Base-by-base conservation (phyloP, 2,797 vertebrate genomes). In the Falco biarmicus region DNA sequence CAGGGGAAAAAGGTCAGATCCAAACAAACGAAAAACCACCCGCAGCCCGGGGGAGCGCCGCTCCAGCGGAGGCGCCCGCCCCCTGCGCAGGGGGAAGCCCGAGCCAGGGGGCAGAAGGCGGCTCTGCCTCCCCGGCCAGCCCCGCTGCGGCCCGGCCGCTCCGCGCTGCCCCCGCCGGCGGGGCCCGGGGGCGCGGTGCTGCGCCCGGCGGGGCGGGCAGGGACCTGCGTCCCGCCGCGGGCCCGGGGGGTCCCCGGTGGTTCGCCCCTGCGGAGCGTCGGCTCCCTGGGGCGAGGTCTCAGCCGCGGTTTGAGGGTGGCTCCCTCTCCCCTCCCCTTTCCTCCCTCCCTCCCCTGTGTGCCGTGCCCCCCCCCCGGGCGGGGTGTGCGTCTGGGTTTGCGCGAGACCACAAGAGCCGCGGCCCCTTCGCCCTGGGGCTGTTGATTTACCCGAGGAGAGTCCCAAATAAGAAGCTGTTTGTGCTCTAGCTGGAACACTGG, bases 381-480 rank as follows among this genome's bases (percentile, higher is more conserved):
- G 60, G 43, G 21, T n/a, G 47, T 17, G 63, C 8, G 45, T 87
- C 92, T 83, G 63, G 68, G 32, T 78, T 91, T 65, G 39, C 65
- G 28, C 37, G 47, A 84, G 77, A 93, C 93, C 95, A 69, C 87
- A 76, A 89, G 82, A 87, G 39, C 53, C 90, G 83, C 37, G 31
- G 89, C 91, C 88, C 90, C 88, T 89, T 92, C 43, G 82, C 71
- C 94, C 81, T 34, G 29, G 51, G 66, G 61, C 68, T 95, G 77
- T 89, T 85, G 75, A 66, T 93, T 92, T 94, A 84, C 64, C 84
- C 85, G 56, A 90, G 63, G 41, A 90, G 48, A 96, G 84, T 70
- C 63, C 64, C 51, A 95, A 90, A 95, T 82, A 96, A 93, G 91
- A 94, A 96, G 93, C 90, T 94, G 84, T 80, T 96, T 96, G 96